These are phyloP conservation scores for Paramisgurnus dabryanus DNA, from an alignment of 2,113 vertebrate species.

Conservation along the genomic window DNA sequence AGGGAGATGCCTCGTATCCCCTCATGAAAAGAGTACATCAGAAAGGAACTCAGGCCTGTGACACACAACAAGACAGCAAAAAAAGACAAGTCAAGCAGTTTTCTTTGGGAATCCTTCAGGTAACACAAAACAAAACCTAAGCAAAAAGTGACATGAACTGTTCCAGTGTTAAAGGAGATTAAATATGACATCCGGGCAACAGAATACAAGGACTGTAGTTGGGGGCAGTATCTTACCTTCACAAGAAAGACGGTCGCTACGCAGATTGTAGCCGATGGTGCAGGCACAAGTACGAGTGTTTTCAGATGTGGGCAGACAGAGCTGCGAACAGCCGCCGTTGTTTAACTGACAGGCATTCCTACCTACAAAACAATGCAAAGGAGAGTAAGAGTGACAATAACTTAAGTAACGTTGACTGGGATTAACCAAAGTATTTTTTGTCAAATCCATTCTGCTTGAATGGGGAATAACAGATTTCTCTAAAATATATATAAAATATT, in stretches of 20 bases:
- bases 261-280: conserved; percentile 92
- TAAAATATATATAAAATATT: no score
- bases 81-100: neutral
- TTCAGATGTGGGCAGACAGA: conserved; percentile 94
- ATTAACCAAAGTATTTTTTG: no score
- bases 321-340: conserved; percentile 95
- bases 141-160: neutral
- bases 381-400: no score
- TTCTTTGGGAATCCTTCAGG: neutral
- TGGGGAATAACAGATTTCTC: no score
- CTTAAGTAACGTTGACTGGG: no score
- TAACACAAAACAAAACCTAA: neutral
- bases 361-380: conserved; percentile 70
- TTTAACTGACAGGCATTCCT: conserved; percentile 91
- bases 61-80: conserved; percentile 26
- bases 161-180: neutral
- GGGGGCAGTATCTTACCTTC: conserved; percentile 76
- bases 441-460: no score
- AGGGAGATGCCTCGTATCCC: conserved; percentile 92
- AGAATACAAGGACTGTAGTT: neutral
- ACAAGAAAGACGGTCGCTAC: conserved; percentile 89
- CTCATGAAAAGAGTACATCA: conserved; percentile 97
- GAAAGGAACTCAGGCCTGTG: conserved; percentile 91
- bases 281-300: conserved; percentile 91
- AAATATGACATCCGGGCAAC: neutral